A percentile compares a stretch with the other conserved stretches of the same genome.
Conservation (phyloP, 2,888 invertebrate species). For the Portevinia maculata region DNA sequence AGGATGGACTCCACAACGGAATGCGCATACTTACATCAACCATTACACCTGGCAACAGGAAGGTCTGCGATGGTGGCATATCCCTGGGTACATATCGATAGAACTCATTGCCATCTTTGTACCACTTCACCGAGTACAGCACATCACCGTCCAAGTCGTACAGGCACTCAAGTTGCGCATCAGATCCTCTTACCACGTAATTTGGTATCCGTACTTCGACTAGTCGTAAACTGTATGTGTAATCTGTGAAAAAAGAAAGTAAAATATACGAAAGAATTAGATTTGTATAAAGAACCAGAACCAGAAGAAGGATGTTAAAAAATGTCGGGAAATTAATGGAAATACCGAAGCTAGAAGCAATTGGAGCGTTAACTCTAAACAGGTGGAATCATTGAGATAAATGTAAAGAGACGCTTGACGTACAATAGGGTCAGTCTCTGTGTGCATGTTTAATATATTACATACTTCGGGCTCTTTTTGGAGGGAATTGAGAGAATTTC, state of each 20-base stretch:
- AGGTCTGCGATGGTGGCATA: conserved; percentile 90
- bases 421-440: not conserved
- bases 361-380: conserved; percentile 7
- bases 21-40: conserved; percentile 89
- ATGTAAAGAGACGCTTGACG: conserved; percentile 1
- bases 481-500: not conserved
- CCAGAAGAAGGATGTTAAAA: conserved; percentile 8
- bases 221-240: conserved; percentile 86
- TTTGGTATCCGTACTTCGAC: conserved; percentile 91
- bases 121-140: conserved; percentile 95
- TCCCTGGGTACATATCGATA: conserved; percentile 93
- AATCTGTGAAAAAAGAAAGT: conserved; percentile 80
- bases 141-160: conserved; percentile 92
- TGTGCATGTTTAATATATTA: not conserved
- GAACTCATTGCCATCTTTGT: conserved; percentile 95
- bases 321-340: conserved; percentile 30
- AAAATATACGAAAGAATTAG: conserved; percentile 25
- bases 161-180: conserved; percentile 90
- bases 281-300: conserved; percentile 13
- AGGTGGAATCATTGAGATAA: conserved; percentile 52
- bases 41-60: conserved; percentile 90
- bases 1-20: not conserved
- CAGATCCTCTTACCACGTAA: conserved; percentile 90
- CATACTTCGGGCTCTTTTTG: not conserved
- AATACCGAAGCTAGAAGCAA: conserved; percentile 14